These are phyloP conservation scores for Cyaniris semiargus DNA, from an alignment of 2,888 invertebrate genomes.

Conservation along the genomic window DNA sequence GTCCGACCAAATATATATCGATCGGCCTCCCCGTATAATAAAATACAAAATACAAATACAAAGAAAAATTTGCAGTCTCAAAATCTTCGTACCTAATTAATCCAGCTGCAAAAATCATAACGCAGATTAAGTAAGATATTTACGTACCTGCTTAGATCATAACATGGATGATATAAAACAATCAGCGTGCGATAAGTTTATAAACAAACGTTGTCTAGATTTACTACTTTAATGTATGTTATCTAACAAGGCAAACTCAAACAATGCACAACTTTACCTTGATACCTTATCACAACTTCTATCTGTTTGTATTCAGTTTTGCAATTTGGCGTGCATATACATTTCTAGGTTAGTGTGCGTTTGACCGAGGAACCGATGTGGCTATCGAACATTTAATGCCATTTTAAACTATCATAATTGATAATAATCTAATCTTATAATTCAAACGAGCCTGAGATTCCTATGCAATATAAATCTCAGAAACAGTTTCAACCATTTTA, in stretches of 20 bases:
- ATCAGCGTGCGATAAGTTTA: slow-evolving; percentile 1
- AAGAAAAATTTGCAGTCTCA: too few relatives aligned
- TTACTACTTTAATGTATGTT: slow-evolving; percentile 29
- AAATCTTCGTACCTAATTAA: too few relatives aligned
- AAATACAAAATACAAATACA: too few relatives aligned
- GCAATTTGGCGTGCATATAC: slow-evolving; percentile 39
- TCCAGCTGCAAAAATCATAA: not conserved
- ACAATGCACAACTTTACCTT: slow-evolving; percentile 41
- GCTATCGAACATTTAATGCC: not conserved
- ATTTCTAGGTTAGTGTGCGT: slow-evolving; percentile 38
- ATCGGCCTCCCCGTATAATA: too few relatives aligned
- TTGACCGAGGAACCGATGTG: slow-evolving; percentile 22
- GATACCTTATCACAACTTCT: slow-evolving; percentile 38
- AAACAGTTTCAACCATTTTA: not conserved
- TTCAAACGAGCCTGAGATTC: too few relatives aligned
- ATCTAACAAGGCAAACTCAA: slow-evolving; percentile 38
- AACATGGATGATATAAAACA: slow-evolving; percentile 10
- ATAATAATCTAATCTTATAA: too few relatives aligned
- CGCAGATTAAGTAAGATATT: not conserved
- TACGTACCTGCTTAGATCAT: not conserved
- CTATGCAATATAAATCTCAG: not conserved
- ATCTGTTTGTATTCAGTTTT: slow-evolving; percentile 39
- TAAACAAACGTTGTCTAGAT: slow-evolving; percentile 5
- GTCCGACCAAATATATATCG: too few relatives aligned
- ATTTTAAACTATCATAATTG: not conserved